Evolutionary conservation across 2,888 invertebrate species (phyloP), one percentile per base, ranked within the genome.

Genomic region (Idaea biselata): DNA sequence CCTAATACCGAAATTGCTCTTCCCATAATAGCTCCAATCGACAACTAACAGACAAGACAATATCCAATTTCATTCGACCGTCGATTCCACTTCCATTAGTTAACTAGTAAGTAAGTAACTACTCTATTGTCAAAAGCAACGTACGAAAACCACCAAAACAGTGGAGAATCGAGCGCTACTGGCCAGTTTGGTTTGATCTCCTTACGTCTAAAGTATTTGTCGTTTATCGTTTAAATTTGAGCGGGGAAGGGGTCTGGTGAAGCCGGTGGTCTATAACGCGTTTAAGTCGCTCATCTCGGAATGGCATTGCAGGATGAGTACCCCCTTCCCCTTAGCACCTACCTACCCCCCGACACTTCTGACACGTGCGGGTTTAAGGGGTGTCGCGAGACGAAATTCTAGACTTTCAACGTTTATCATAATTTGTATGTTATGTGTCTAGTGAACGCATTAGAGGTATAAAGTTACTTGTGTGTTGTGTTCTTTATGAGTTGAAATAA

Each of bases 201-300:
- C 69, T 69, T 68, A 68, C 68, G 63, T 70, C 77, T 72, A 79
- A 75, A 72, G 68, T 68, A 73, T 78, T 75, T 73, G 65, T 65
- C 69, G 67, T 67, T 73, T 75, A 68, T 71, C 63, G 67, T 67
- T 64, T 64, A 64, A 64, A 64, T 60, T 60, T 60, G 66, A 60
- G 63, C 60, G 63, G 70, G 67, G 61, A 44, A 63, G 67, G 73
- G 86, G 74, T 84, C 85, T 77, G 55, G 74, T 69, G 80, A 68
- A 18, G 66, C 64, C 83, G 88, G 89, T 73, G 77, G 80, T 79
- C 76, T 78, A 75, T 90, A 91, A 91, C 87, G 77, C 80, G 83
- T 89, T 91, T 91, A 90, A 91, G 90, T 87, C 89, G 86, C 84
- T 91, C 91, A 89, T 91, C 91, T 90, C 89, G 85, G 83, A 91